Base-by-base conservation (phyloP, 2,888 invertebrate species). In the Catocala fraxini region DNA sequence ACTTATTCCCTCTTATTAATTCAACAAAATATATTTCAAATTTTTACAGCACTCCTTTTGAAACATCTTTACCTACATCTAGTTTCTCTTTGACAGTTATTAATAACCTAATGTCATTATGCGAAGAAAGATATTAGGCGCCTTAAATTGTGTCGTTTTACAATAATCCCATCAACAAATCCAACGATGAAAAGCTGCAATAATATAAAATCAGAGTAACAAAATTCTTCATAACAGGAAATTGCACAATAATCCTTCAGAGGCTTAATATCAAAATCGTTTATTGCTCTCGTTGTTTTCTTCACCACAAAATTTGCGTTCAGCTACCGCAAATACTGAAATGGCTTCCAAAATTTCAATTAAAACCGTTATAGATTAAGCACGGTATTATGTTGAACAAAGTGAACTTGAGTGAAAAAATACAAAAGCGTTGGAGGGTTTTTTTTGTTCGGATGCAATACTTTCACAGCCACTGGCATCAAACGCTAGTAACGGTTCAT, bases 251-350 rank as follows among this genome's bases (percentile, higher is more conserved):
- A 52, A 13, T 4, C 9, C 53, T 9, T 25, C 41, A 25, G 25
- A 52, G 35, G 35, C 9, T 42, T 58, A 59, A 54, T 65, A 66
- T 63, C 7, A 15, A 35, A 35, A 35, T 35, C 35, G 35, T 35
- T 35, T 66, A 72, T 69, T 56, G 54, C 51, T 51, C 48, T 45
- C 49, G n/a, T 47, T 41, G 12, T 71, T 72, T 71, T 69, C 59
- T 66, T 72, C 43, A 54, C 56, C 53, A 65, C 48, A 70, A 64
- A 64, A 68, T 42, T 49, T 48, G 13, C 39, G 49, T 25, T 11
- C 33, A 35, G 13, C 34, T 7, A 45, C 54, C 51, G 35, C 54
- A 59, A 71, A 56, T 48, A 41, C 53, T 46, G 52, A 66, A 51
- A 45, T 59, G 35, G 59, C 56, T 49, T 35, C 35, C 35, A 39